phyloP scores from a whole-genome alignment of 1,140 invertebrate species.

The Lutraria rhynchaena region DNA sequence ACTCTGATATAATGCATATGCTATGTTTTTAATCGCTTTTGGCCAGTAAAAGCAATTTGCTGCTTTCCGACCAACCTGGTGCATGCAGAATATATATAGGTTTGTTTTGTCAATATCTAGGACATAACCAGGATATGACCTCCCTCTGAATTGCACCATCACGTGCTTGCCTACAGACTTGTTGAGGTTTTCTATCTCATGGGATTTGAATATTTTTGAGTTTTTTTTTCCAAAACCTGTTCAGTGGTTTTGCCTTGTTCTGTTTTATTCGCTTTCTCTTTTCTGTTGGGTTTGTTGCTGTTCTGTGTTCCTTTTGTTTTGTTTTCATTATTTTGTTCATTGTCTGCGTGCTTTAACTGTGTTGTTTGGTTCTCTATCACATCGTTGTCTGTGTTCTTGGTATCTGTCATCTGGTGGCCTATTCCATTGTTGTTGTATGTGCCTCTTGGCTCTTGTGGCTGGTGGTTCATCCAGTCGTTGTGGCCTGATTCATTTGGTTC shows the following conservation, averaged over 20 bases:
- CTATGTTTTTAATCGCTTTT: not conserved
- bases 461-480: not conserved
- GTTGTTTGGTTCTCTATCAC: not conserved
- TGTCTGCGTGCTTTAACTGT: not conserved
- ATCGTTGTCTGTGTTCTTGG: not conserved
- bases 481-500: no score
- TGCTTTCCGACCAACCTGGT: not conserved
- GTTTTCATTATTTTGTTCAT: not conserved
- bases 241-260: no score
- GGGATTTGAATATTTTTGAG: not conserved
- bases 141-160: not conserved
- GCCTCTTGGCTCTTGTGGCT: not conserved
- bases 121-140: slow-evolving; percentile 8
- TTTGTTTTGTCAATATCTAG: not conserved
- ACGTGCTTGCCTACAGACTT: not conserved
- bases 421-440: not conserved
- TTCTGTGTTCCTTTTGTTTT: not conserved
- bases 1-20: not conserved
- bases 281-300: not conserved
- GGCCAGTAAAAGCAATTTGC: not conserved
- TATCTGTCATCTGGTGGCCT: not conserved
- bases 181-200: not conserved
- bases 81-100: slow-evolving; percentile 10
- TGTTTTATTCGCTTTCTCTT: not conserved
- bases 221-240: not conserved